Evolutionary conservation across 2,797 vertebrate species (phyloP), one percentile per base, ranked within the genome.

Genomic region (Trichosurus vulpecula): DNA sequence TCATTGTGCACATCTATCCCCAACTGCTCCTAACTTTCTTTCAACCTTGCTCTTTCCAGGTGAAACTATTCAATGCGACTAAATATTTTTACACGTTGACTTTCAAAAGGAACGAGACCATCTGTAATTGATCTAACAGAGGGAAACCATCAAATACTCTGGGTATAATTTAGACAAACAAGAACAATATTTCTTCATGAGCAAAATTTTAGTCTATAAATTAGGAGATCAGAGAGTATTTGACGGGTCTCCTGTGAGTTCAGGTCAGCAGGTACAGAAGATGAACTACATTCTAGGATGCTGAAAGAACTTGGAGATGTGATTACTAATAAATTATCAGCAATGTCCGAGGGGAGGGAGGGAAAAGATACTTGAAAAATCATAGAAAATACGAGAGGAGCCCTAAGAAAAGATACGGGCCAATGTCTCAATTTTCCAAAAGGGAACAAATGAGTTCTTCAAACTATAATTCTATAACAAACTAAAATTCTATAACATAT

Each of bases 11-110:
- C 87, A 10, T 93, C 22, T 54, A 81, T 35, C 47, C 27, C 87
- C 53, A 56, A 27, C 35, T 89, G 31, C 74, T 94, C 95, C 66
- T 89, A 92, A 92, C 95, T 96, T 52, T 90, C 93, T 35, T 51
- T 92, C 54, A 66, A 90, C 54, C 93, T 74, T 61, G 54, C 9
- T 81, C 10, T 41, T 9, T 92, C 35, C 35, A 94, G 22, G 41
- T 81, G 22, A 81, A 81, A 11, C 22, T 29, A 54, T 90, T 92
- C 90, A 93, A 35, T 58, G 47, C 92, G n/a, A 57, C 10, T 25
- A 94, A 91, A 41, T 89, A 66, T 90, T 95, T 81, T 96, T 92
- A 92, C 35, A 92, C 52, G 92, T 35, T 87, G 41, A 54, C 54
- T 93, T 95, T 54, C 74, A 93, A 81, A 41, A n/a, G 54, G n/a